These are phyloP conservation scores for Hipposideros armiger DNA, from an alignment of 2,113 vertebrate genomes.

Conservation along the genomic window DNA sequence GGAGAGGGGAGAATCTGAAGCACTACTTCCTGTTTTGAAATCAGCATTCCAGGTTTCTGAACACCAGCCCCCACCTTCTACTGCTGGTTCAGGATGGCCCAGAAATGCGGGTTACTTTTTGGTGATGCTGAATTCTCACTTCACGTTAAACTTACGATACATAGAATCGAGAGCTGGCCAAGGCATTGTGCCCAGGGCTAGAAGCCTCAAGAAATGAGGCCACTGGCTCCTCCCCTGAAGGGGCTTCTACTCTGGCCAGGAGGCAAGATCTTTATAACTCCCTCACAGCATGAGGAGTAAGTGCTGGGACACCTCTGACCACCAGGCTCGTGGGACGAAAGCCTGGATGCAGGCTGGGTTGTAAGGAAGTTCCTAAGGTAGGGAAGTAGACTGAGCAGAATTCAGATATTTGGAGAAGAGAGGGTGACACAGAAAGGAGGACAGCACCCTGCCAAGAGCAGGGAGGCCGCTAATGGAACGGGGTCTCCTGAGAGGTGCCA, in stretches of 20 bases:
- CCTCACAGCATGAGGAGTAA: not conserved
- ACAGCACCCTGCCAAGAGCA: not conserved
- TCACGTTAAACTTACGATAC: not conserved
- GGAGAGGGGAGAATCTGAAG: not conserved
- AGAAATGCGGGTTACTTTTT: slow-evolving; percentile 1
- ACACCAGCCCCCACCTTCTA: not conserved
- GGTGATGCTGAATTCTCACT: not conserved
- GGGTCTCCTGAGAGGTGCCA: not conserved
- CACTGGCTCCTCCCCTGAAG: not conserved
- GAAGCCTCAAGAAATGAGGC: not conserved
- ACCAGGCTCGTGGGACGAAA: not conserved
- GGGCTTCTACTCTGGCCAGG: not conserved
- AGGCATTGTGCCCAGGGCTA: not conserved
- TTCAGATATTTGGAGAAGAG: not conserved
- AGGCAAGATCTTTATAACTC: not conserved
- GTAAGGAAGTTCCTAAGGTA: not conserved
- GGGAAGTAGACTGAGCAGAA: not conserved
- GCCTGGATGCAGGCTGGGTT: not conserved
- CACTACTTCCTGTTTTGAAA: not conserved
- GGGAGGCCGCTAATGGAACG: not conserved
- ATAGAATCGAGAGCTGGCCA: not conserved
- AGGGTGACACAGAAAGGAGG: not conserved
- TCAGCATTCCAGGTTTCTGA: not conserved
- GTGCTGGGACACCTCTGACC: not conserved
- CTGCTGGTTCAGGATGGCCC: not conserved